Evolutionary conservation across 35 echinoderm and acorn worm genomes (phyloP).

Genomic region (Patiria miniata): DNA sequence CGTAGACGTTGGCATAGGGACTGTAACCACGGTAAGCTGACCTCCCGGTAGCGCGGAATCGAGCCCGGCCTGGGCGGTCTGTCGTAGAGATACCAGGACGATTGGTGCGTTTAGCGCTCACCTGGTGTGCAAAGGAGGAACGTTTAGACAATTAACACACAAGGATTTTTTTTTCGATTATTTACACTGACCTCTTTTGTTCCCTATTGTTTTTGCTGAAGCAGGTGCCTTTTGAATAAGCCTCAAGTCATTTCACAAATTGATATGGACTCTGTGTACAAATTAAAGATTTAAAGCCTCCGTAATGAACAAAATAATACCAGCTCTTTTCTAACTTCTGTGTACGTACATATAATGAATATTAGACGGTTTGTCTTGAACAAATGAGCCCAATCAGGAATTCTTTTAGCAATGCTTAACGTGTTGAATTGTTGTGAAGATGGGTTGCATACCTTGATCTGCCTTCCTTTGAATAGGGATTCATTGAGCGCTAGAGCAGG

Average conservation of each 20-base stretch:
- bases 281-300: too few relatives aligned
- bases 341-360: too few relatives aligned
- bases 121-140: constrained; percentile 21
- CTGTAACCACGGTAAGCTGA: neutral
- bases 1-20: constrained; percentile 7
- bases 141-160: too few relatives aligned
- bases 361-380: too few relatives aligned
- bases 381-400: too few relatives aligned
- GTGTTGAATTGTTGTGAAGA: too few relatives aligned
- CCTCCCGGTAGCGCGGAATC: constrained; percentile 41
- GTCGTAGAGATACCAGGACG: constrained; percentile 86
- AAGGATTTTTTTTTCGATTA: neutral
- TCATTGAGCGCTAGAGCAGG: constrained; percentile 75
- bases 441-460: constrained; percentile 71
- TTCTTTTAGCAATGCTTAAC: too few relatives aligned
- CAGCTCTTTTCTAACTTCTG: too few relatives aligned
- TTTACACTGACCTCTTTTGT: neutral
- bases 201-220: neutral
- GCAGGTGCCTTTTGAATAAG: too few relatives aligned
- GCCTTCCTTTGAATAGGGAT: constrained; percentile 91
- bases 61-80: constrained; percentile 64
- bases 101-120: constrained; percentile 83
- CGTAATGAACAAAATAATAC: too few relatives aligned
- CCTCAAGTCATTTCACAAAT: too few relatives aligned
- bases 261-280: too few relatives aligned